A percentile compares a stretch with the other conserved stretches of the same genome.
Conservation (phyloP, 1,140 invertebrate genomes). For the Drosophila neocordata region DNA sequence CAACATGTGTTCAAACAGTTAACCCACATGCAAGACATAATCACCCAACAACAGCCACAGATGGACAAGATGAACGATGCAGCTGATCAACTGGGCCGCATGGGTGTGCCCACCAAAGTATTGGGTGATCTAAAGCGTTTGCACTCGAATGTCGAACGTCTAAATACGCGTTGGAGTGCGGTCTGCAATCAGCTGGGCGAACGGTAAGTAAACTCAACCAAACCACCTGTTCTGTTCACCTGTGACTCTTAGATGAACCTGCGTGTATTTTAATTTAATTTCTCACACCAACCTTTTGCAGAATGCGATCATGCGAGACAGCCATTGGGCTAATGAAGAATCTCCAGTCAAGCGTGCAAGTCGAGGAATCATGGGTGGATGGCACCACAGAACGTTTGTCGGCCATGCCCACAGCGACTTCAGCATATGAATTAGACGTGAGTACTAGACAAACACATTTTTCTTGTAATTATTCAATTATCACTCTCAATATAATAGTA, state of each 20-base stretch:
- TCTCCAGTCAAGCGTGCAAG: constrained; percentile 92
- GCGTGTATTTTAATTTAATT: neutral
- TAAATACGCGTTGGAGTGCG: constrained; percentile 95
- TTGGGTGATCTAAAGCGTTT: constrained; percentile 94
- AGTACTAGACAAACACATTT: constrained; percentile 53
- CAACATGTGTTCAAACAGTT: constrained; percentile 85
- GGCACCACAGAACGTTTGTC: constrained; percentile 84
- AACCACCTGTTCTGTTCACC: constrained; percentile 44
- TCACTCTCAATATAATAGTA: constrained; percentile 31
- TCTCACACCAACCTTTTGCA: constrained; percentile 80
- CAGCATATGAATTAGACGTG: constrained; percentile 82
- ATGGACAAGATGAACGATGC: constrained; percentile 96
- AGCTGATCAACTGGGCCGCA: constrained; percentile 91
- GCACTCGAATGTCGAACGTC: constrained; percentile 95
- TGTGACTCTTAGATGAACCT: neutral
- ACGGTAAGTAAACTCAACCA: constrained; percentile 84
- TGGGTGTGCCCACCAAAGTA: constrained; percentile 87
- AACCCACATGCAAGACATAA: constrained; percentile 88
- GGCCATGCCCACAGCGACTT: constrained; percentile 81
- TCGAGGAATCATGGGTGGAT: constrained; percentile 94
- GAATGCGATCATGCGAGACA: constrained; percentile 92
- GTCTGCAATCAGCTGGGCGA: constrained; percentile 95
- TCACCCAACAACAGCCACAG: constrained; percentile 91
- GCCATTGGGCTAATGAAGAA: constrained; percentile 93
- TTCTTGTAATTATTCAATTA: constrained; percentile 29